phyloP scores from a whole-genome alignment of 2,888 invertebrate genomes.

The Gastrophysa polygoni region DNA sequence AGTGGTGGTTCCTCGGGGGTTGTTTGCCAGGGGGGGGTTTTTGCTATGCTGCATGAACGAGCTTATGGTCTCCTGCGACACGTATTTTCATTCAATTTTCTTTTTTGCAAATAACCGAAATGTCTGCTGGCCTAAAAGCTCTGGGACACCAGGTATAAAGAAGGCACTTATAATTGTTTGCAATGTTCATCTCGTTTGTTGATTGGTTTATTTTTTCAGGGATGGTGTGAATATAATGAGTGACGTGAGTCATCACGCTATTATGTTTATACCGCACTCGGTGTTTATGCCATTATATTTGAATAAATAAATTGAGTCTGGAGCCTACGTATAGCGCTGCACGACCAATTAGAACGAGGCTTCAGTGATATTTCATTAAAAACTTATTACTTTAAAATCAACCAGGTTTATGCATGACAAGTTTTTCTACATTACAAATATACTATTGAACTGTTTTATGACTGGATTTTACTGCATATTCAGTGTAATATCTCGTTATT shows the following conservation, averaged over 20 bases:
- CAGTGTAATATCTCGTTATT: not conserved
- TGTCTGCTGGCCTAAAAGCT: too few relatives aligned
- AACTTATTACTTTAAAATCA: constrained; percentile 9
- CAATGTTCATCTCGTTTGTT: not conserved
- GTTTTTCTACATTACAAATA: not conserved
- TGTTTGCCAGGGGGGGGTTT: too few relatives aligned
- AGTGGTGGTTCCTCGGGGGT: too few relatives aligned
- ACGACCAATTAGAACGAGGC: constrained; percentile 43
- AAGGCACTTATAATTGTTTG: too few relatives aligned
- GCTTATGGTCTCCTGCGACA: too few relatives aligned
- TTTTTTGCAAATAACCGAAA: too few relatives aligned
- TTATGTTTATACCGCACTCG: constrained; percentile 22
- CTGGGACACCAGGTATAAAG: too few relatives aligned
- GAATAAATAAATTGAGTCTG: constrained; percentile 51
- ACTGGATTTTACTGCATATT: not conserved
- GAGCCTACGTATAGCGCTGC: constrained; percentile 40
- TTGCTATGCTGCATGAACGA: too few relatives aligned
- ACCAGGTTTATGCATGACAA: not conserved
- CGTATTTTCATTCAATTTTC: too few relatives aligned
- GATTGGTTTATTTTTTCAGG: not conserved
- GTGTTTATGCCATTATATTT: constrained; percentile 50
- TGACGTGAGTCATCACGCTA: constrained; percentile 13
- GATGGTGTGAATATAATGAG: constrained; percentile 13
- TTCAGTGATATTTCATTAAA: constrained; percentile 5
- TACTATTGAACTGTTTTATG: constrained; percentile 5